These are phyloP conservation scores for Coptodon rendalli DNA, from an alignment of 2,113 vertebrate genomes.

Conservation along the genomic window DNA sequence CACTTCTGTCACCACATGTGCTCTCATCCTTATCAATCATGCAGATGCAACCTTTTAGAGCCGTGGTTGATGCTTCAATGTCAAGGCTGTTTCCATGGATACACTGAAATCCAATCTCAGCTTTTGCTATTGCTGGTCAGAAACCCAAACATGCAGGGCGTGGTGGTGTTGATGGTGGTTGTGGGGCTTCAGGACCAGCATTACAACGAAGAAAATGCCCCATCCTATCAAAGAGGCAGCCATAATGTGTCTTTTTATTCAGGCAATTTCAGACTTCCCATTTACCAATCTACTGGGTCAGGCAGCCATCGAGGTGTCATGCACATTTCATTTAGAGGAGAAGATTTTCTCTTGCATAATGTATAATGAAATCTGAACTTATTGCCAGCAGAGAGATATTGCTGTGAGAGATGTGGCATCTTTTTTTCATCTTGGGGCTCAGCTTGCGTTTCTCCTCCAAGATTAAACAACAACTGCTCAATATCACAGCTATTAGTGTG, in stretches of 20 bases:
- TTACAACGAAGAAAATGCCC: neutral
- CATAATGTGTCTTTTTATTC: slow-evolving; percentile 24
- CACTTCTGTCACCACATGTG: neutral
- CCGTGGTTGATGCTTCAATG: slow-evolving; percentile 13
- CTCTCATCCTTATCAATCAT: slow-evolving; percentile 43
- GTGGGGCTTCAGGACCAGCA: neutral
- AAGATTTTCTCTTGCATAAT: slow-evolving; percentile 66
- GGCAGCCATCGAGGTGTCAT: slow-evolving; percentile 25
- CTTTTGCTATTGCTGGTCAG: slow-evolving; percentile 1
- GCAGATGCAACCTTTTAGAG: slow-evolving; percentile 50
- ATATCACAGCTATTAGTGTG: slow-evolving; percentile 48
- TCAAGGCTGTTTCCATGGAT: slow-evolving; percentile 59
- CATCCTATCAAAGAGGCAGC: neutral
- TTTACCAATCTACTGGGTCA: slow-evolving; percentile 34
- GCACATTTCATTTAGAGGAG: slow-evolving; percentile 48
- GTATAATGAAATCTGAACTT: slow-evolving; percentile 60
- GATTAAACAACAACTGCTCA: slow-evolving; percentile 50
- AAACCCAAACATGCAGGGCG: slow-evolving; percentile 23
- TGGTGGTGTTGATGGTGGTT: neutral
- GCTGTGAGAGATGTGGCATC: slow-evolving; percentile 14
- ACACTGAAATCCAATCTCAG: slow-evolving; percentile 32
- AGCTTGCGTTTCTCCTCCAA: slow-evolving; percentile 46
- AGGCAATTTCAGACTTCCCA: slow-evolving; percentile 18
- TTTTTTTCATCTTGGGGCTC: slow-evolving; percentile 37
- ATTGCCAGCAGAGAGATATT: slow-evolving; percentile 48